A percentile compares a stretch with the other conserved stretches of the same genome.
phyloP scores from a whole-genome alignment of 2,888 invertebrate genomes.

The Phengaris alcon region DNA sequence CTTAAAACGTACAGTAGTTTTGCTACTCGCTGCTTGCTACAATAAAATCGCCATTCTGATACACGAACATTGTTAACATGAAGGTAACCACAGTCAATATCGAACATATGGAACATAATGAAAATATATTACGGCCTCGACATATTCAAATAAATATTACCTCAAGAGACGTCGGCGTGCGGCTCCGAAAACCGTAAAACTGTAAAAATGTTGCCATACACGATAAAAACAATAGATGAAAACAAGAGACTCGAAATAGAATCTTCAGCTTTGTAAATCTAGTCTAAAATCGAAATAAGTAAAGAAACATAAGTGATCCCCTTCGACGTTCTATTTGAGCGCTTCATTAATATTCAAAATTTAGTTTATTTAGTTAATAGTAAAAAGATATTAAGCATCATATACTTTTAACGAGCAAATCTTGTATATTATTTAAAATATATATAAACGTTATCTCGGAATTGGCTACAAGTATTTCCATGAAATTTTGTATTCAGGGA shows the following conservation, averaged over 20 bases:
- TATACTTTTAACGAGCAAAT: no score
- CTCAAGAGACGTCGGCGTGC: slow-evolving; percentile 59
- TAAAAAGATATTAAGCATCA: no score
- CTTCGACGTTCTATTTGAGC: no score
- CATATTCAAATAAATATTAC: slow-evolving; percentile 70
- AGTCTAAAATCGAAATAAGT: no score
- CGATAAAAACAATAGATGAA: neutral
- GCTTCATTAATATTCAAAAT: no score
- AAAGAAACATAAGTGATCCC: no score
- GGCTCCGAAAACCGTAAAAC: slow-evolving; percentile 63
- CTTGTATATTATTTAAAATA: no score
- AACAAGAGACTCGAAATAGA: slow-evolving; percentile 29
- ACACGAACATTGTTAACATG: slow-evolving; percentile 59
- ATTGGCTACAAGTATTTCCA: no score
- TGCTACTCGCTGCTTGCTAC: slow-evolving; percentile 29
- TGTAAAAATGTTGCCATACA: neutral
- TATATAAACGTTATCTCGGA: no score
- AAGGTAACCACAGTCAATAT: slow-evolving; percentile 67
- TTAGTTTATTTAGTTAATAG: no score
- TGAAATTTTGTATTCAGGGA: no score
- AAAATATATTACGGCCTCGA: slow-evolving; percentile 67
- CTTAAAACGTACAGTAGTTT: slow-evolving; percentile 1
- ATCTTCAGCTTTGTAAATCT: neutral
- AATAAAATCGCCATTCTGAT: slow-evolving; percentile 55
- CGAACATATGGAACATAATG: slow-evolving; percentile 67